These are phyloP conservation scores for Biston stratarius DNA, from an alignment of 2,888 invertebrate genomes.

Conservation along the genomic window DNA sequence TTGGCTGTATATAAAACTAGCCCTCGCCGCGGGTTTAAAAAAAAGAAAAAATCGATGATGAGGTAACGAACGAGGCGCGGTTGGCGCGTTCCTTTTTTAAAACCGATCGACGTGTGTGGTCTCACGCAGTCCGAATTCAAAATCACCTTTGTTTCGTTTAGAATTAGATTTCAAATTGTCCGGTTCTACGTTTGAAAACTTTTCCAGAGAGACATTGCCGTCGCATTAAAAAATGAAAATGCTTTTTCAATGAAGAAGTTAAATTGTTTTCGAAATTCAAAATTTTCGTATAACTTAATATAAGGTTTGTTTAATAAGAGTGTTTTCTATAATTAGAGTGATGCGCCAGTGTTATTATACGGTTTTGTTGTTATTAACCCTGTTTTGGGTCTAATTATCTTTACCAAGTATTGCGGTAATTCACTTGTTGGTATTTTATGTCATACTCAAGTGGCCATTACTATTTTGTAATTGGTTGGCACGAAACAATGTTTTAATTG, in stretches of 20 bases:
- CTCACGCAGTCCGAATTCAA: conserved; percentile 44
- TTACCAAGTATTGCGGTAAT: conserved; percentile 24
- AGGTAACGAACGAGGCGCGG: conserved; percentile 85
- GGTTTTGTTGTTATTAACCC: conserved; percentile 17
- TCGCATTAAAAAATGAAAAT: conserved; percentile 64
- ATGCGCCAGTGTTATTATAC: conserved; percentile 25
- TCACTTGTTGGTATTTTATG: conserved; percentile 35
- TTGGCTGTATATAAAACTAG: conserved; percentile 79
- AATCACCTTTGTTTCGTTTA: conserved; percentile 25
- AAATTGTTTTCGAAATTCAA: conserved; percentile 17
- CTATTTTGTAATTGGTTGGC: conserved; percentile 30
- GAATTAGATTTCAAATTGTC: conserved; percentile 37
- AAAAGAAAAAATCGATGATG: conserved; percentile 79
- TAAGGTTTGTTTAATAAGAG: conserved; percentile 9
- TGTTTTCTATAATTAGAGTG: conserved; percentile 26
- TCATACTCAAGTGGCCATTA: conserved; percentile 31
- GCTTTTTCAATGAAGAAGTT: conserved; percentile 48
- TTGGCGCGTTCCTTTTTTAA: conserved; percentile 84
- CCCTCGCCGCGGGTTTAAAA: conserved; percentile 63
- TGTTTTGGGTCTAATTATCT: conserved; percentile 25
- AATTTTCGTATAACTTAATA: conserved; percentile 36
- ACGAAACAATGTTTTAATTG: conserved; percentile 23
- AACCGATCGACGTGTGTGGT: conserved; percentile 82
- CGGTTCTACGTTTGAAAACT: conserved; percentile 46
- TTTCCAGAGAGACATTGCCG: conserved; percentile 50